A percentile compares a stretch with the other conserved stretches of the same genome.
These are phyloP conservation scores for Fregetta grallaria DNA, from an alignment of 2,113 vertebrate species.

Conservation along the genomic window DNA sequence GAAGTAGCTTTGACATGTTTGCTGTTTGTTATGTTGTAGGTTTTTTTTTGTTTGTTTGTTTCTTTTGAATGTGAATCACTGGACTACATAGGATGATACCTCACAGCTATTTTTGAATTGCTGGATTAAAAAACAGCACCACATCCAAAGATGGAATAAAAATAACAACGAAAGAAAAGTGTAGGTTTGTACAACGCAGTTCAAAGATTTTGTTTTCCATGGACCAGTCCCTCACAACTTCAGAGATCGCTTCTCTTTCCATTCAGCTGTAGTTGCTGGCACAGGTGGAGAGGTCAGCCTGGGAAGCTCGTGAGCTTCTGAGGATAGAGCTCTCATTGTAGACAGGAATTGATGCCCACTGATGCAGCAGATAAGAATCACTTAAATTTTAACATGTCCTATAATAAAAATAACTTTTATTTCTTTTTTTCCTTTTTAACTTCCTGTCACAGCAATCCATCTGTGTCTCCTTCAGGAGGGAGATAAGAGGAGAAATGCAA, in stretches of 20 bases:
- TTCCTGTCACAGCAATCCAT: not conserved
- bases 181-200: not conserved
- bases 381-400: not conserved
- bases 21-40: not conserved
- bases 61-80: not conserved
- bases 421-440: not conserved
- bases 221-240: not conserved
- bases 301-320: not conserved
- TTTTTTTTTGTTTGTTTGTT: fast-evolving
- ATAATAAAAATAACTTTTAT: not conserved
- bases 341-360: not conserved
- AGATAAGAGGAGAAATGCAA: not conserved
- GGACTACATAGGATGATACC: not conserved
- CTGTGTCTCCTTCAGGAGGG: not conserved
- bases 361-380: not conserved
- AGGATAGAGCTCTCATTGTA: not conserved
- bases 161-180: not conserved
- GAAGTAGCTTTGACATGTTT: not conserved
- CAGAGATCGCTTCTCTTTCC: not conserved
- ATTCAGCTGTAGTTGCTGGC: not conserved
- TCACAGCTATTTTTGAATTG: not conserved
- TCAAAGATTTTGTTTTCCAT: not conserved
- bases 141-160: not conserved
- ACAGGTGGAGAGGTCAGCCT: not conserved
- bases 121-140: not conserved